Conservation (phyloP, 2,888 invertebrate species). For the Schizotus pectinicornis region DNA sequence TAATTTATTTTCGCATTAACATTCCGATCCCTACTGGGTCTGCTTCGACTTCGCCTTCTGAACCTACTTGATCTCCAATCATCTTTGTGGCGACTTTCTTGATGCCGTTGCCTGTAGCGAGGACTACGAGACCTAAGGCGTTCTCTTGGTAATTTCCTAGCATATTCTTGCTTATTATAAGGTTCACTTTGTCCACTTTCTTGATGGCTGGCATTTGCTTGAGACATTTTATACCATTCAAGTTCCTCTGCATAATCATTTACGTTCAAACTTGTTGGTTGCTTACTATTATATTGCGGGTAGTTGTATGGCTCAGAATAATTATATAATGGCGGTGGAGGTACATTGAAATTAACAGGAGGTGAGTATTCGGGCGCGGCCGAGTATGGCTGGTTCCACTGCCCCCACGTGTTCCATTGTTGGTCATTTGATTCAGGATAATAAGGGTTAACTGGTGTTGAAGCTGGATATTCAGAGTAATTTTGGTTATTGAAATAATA, state of each 20-base stretch:
- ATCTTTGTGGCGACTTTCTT: neutral
- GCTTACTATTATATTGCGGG: constrained; percentile 17
- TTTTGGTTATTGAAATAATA: constrained; percentile 5
- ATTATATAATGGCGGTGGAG: constrained; percentile 31
- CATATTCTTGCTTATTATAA: constrained; percentile 1
- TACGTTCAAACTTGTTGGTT: constrained; percentile 8
- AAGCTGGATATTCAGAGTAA: neutral
- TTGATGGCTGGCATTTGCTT: constrained; percentile 23
- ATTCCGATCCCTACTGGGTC: constrained; percentile 3
- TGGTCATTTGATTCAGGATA: neutral
- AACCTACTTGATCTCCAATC: constrained; percentile 13
- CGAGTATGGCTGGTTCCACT: constrained; percentile 31
- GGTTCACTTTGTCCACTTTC: constrained; percentile 7
- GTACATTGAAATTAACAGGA: constrained; percentile 32
- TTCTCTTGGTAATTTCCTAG: too few species aligned
- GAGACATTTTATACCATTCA: constrained; percentile 39
- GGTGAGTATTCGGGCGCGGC: constrained; percentile 36
- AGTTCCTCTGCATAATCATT: constrained; percentile 38
- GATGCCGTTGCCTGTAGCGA: neutral
- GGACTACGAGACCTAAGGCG: too few species aligned
- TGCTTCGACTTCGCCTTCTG: constrained; percentile 14
- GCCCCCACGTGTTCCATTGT: constrained; percentile 18
- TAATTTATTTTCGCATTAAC: neutral
- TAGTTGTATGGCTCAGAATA: constrained; percentile 4
- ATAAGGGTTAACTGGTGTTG: constrained; percentile 3